These are phyloP conservation scores for Carollia perspicillata DNA, from an alignment of 2,113 vertebrate genomes.

Conservation along the genomic window DNA sequence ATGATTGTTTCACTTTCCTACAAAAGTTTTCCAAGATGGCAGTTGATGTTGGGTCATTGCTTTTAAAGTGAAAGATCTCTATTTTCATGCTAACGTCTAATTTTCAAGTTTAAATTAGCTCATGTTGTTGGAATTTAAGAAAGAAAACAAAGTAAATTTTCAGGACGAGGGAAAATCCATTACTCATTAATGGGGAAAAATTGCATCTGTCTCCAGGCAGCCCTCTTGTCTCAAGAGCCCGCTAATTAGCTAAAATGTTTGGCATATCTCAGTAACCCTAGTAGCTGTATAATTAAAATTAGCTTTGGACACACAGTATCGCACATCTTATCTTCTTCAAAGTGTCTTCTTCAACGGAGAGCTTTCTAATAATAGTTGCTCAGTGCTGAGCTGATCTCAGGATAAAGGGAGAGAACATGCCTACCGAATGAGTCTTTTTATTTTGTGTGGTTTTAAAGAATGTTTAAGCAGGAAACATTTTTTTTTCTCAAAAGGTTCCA, in stretches of 20 bases:
- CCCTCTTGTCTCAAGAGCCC: constrained; percentile 51
- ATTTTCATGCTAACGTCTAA: neutral
- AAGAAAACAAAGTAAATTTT: constrained; percentile 27
- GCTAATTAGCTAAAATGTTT: constrained; percentile 68
- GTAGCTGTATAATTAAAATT: constrained; percentile 54
- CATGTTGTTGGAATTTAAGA: constrained; percentile 1
- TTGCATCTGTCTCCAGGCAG: constrained; percentile 34
- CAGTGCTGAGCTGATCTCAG: neutral
- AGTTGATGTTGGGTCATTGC: neutral
- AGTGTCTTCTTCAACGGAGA: neutral
- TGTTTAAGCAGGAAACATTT: neutral
- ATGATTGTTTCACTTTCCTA: neutral
- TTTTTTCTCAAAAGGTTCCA: neutral
- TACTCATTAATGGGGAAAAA: constrained; percentile 44
- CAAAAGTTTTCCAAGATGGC: neutral
- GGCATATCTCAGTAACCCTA: constrained; percentile 43
- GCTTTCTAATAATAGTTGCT: constrained; percentile 4
- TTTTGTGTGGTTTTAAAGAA: neutral
- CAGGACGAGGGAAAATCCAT: neutral
- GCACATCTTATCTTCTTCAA: constrained; percentile 27
- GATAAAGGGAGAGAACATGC: neutral
- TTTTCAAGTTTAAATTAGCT: constrained; percentile 22
- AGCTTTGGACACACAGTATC: neutral
- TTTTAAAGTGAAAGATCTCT: neutral
- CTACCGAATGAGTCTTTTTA: neutral